Percentiles rank a stretch among this genome's conserved stretches.
phyloP scores from a whole-genome alignment of 2,888 invertebrate genomes.

The Osmoderma eremita region DNA sequence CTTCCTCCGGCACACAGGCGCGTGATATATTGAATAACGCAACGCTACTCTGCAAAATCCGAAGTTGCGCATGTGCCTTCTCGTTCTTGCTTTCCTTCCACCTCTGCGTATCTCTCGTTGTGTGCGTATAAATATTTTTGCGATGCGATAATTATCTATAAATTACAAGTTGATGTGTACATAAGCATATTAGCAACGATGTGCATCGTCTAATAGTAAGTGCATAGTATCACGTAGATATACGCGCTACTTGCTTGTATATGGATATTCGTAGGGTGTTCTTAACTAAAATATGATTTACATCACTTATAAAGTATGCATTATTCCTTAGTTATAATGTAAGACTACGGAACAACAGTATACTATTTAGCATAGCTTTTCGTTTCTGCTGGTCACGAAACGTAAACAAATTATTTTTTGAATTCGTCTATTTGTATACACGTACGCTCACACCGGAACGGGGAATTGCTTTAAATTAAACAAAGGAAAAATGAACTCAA shows the following conservation, averaged over 20 bases:
- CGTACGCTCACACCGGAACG: no score
- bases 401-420: no score
- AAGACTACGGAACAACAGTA: no score
- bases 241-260: neutral
- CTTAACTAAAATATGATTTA: neutral
- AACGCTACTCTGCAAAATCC: neutral
- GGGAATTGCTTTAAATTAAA: no score
- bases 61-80: neutral
- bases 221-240: neutral
- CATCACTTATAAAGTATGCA: neutral
- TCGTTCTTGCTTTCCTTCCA: neutral
- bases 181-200: slow-evolving; percentile 13
- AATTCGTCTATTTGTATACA: no score
- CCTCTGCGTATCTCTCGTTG: neutral
- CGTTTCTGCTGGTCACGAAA: no score
- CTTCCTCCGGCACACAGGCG: slow-evolving; percentile 3
- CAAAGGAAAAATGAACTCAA: no score
- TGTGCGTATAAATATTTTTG: neutral
- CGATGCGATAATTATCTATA: slow-evolving; percentile 23
- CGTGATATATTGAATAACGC: slow-evolving; percentile 6
- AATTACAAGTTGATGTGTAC: slow-evolving; percentile 18
- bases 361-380: no score
- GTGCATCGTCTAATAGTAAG: neutral
- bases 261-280: no score
- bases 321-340: neutral